Evolutionary conservation across 2,888 invertebrate species (phyloP), one percentile per base, ranked within the genome.

Genomic region (Lasioglossum villosulum): DNA sequence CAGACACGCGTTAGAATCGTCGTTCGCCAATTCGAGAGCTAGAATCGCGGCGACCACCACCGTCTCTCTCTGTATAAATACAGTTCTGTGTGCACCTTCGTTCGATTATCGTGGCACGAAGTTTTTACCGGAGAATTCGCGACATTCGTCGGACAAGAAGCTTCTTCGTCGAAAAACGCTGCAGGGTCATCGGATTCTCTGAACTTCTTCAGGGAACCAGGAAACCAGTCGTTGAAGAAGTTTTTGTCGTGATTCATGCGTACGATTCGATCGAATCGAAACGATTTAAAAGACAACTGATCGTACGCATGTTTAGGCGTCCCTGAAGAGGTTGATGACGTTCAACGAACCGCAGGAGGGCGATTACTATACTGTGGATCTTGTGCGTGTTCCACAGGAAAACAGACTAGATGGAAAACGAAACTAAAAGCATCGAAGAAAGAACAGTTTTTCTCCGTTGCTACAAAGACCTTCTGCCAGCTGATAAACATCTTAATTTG

Each of bases 41-140:
- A 37, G 48, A 37, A n/a, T 70, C 37, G 27, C 76, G 68, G 30
- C 76, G 78, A 78, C 86, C 86, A 86, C 86, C 75, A 78, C 73
- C 72, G 37, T 76, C 71, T 71, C 39, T 70, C 42, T 70, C n/a
- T 42, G 0, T 3, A 42, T 42, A 42, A 42, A 42, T 45, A n/a
- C 63, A 77, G 59, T 75, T 71, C 14, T 59, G 66, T 39, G 71
- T 27, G 27, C 75, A 52, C 56, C 68, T 74, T 39, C 52, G 39
- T 74, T 56, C 59, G 63, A 63, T 63, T 23, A 52, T 39, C 77
- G 56, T 63, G 30, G 14, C 30, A 66, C 8, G 23, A 23, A 48
- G 0, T 52, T 52, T 52, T 52, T 0, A 23, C 23, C 52, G 52
- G 48, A 23, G 16, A 48, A 48, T 2, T 48, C 16, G 45, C 5